Conservation (phyloP, 2,888 invertebrate genomes). For the Thalpophila matura region DNA sequence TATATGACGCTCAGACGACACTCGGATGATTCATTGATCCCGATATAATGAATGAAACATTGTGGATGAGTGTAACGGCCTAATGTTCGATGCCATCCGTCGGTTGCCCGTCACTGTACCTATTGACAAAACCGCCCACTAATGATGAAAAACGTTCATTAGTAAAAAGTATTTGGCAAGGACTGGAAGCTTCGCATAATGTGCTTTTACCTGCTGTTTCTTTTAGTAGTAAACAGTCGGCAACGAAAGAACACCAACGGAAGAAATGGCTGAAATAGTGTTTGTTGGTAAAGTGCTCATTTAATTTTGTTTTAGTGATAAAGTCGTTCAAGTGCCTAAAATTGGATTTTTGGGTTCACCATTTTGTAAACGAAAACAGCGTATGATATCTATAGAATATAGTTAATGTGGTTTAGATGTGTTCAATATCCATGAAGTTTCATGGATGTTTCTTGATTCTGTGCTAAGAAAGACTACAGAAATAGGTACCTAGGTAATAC, state of each 20-base stretch:
- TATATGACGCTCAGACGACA: slow-evolving; percentile 59
- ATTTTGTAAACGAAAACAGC: slow-evolving; percentile 24
- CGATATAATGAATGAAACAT: slow-evolving; percentile 70
- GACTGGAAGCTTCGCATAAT: slow-evolving; percentile 72
- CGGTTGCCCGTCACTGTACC: slow-evolving; percentile 61
- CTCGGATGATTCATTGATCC: slow-evolving; percentile 72
- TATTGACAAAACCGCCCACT: slow-evolving; percentile 70
- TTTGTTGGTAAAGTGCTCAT: slow-evolving; percentile 80
- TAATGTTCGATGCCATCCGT: slow-evolving; percentile 67
- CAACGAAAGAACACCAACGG: slow-evolving; percentile 77
- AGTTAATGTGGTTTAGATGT: slow-evolving; percentile 25
- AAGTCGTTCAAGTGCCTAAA: slow-evolving; percentile 32
- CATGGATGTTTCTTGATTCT: slow-evolving; percentile 3
- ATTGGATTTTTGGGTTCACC: slow-evolving; percentile 19
- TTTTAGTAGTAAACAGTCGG: slow-evolving; percentile 78
- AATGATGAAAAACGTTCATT: slow-evolving; percentile 77
- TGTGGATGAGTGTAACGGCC: slow-evolving; percentile 76
- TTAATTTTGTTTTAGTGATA: slow-evolving; percentile 44
- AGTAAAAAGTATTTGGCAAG: slow-evolving; percentile 84
- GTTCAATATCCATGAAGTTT: slow-evolving; percentile 8
- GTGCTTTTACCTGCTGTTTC: slow-evolving; percentile 76
- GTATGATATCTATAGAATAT: slow-evolving; percentile 14
- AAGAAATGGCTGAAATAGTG: slow-evolving; percentile 82
- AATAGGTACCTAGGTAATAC: not conserved
- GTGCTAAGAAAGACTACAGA: not conserved